Base-by-base conservation (phyloP, 2,888 invertebrate species). In the Koerneria pararmatus region DNA sequence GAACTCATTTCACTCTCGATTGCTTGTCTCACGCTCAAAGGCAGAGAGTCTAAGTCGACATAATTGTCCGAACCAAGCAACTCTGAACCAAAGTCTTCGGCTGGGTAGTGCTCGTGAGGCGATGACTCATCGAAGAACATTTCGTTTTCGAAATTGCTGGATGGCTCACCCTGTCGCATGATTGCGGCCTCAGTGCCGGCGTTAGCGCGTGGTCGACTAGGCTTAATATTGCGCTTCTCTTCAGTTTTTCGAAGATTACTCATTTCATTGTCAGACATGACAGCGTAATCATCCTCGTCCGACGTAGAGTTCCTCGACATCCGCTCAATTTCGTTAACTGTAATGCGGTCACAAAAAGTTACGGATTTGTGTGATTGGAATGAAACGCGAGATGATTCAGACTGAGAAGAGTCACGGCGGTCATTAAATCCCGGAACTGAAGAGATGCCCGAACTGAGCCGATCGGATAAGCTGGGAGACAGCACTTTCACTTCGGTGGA, bases 241-340 rank as follows among this genome's bases (percentile, higher is more conserved):
- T 37, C 64, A 2, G 64, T 56, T 11, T 54, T 56, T 34, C 64
- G 22, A 27, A 64, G 29, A 41, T 67, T 71, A 37, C 69, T 65
- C 69, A 74, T 62, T 34, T 77, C 76, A 57, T 74, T 71, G 62
- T 77, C 75, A 66, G 73, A 72, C 75, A 75, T 77, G 11, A 74
- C 67, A 24, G 72, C 72, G 19, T 68, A 73, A 61, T 75, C 73
- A 48, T 70, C 71, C 32, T 76, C 75, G 24, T 73, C 73, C 41
- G 71, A 71, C 1, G 74, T 70, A 3, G 68, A 59, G 51, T 65
- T 67, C 8, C 64, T 48, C 58, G 62, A 65, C 46, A 68, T 68
- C 15, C 70, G 69, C 61, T 77, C 77, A 35, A 77, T 76, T 54
- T 77, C 77, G 31, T 69, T 71, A 48, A 73, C 74, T 51, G 71